Evolutionary conservation across 2,797 vertebrate genomes (phyloP), one percentile per base, ranked within the genome.

Genomic region (Acropternis orthonyx): DNA sequence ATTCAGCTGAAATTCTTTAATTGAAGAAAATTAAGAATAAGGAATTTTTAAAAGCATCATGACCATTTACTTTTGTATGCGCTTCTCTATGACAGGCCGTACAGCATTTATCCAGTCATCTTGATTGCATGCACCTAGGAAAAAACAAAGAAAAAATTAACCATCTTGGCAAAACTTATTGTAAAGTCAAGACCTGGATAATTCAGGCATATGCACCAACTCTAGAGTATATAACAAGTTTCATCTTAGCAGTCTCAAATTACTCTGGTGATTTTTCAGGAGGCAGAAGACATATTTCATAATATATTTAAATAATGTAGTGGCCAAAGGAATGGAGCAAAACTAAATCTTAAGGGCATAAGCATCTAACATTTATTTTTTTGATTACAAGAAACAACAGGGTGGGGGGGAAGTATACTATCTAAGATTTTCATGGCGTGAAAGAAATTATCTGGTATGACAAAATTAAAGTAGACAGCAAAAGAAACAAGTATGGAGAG

Each of bases 51-150:
- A 78, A 91, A 85, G 71, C 72, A 67, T 72, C 59, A 44, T 27
- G 3, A 75, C 74, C 39, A 97, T 91, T 98, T 98, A 99, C 99
- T 99, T 99, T 95, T 99, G 99, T 98, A 99, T 99, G 96, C 99
- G 98, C 97, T 99, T 99, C 97, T 99, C 99, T 89, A 99, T 99
- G 75, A 99, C 99, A 5, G 99, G 99, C n/a, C 98, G 98, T 63
- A 99, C 99, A n/a, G 99, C 99, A 14, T 97, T 98, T 96, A 99
- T 99, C 99, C 99, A 99, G 81, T 99, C 99, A 79, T 99, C 99
- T 96, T 99, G 99, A 97, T 97, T 99, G 94, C 99, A 99, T 2
- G 96, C 96, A 86, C 99, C 99, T 99, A 96, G 66, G 26, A 30
- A 52, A 59, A 58, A 34, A 71, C 5, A 75, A 4, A 93, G 66